Base-by-base conservation (phyloP, 2,888 invertebrate species). In the Argynnis bischoffii region DNA sequence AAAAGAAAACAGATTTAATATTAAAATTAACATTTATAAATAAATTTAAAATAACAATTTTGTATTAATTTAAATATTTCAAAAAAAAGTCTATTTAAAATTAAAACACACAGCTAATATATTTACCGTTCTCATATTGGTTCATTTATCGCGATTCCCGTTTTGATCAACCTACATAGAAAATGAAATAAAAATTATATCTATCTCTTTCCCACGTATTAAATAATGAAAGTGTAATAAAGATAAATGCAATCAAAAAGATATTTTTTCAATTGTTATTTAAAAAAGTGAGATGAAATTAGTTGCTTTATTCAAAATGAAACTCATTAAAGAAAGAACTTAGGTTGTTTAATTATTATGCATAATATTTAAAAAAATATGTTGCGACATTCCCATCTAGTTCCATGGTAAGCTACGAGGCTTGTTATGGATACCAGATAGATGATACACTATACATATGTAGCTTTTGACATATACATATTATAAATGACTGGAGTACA, bases 71-170 rank as follows among this genome's bases (percentile, higher is more conserved):
- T 41, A 35, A 35, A 11, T 41, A 11, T 41, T 35, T 35, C 35
- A 35, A 41, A 41, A 8, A 41, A 11, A 41, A 41, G 8, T 11
- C 11, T 11, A 11, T 41, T 11, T 41, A 41, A 3, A 41, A 57
- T 0, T 21, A 59, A 31, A 26, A 48, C n/a, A 53, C 18, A 14
- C 6, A 16, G 18, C 63, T 55, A 75, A 82, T 83, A 79, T 78
- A 76, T 80, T 74, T 83, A 85, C 87, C 82, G 85, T 86, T 78
- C 82, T 81, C 70, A 67, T 75, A 82, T 84, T 81, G 81, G 73
- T 76, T 78, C 75, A 75, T 80, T 82, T 79, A 80, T 68, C 77
- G 69, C 72, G 71, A 67, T 72, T 69, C 67, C 67, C 67, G 66
- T 63, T 61, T 31, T 31, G 54, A 63, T 54, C 67, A 64, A 71